Base-by-base conservation (phyloP, 2,113 vertebrate genomes). In the Salminus brasiliensis region DNA sequence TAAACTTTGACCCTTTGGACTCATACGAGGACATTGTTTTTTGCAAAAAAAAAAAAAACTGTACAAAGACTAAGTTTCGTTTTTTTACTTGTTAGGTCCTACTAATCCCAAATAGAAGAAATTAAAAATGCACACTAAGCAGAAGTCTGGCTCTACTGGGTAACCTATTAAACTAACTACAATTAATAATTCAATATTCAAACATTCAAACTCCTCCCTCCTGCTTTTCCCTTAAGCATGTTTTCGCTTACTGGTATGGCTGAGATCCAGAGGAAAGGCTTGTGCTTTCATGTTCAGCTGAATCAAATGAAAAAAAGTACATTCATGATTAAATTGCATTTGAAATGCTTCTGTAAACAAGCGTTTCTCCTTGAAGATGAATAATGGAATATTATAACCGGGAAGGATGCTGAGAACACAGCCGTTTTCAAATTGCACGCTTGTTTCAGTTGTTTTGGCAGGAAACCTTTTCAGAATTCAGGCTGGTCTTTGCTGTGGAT, bases 301-400 rank as follows among this genome's bases (percentile, higher is more conserved):
- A 12, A 39, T 66, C 62, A 39, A 39, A 25, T 5, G 13, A 23
- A 66, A 36, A 39, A 62, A 34, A 15, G 34, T 1, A 39, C 36
- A 39, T 66, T 63, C 16, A 21, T 63, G 60, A 63, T 63, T 66
- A 66, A 66, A 66, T 66, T 66, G 32, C 34, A 39, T 66, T 66
- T 39, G 7, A n/a, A n/a, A 39, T 63, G 62, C 62, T 23, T 39
- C 32, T 27, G 34, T 66, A n/a, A 66, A 66, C 32, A 66, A 66
- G 39, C 62, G 4, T 66, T 66, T 66, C 32, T 66, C 62, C 32
- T 66, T 66, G 62, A 66, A 39, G 39, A 39, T 66, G 62, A 66
- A 21, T 66, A 66, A 66, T 66, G 34, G 62, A 66, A 66, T 66
- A 66, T 10, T 63, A 34, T 21, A 34, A 63, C 29, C 30, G 47